phyloP scores from a whole-genome alignment of 2,797 vertebrate genomes.

The Arremon brunneinucha region DNA sequence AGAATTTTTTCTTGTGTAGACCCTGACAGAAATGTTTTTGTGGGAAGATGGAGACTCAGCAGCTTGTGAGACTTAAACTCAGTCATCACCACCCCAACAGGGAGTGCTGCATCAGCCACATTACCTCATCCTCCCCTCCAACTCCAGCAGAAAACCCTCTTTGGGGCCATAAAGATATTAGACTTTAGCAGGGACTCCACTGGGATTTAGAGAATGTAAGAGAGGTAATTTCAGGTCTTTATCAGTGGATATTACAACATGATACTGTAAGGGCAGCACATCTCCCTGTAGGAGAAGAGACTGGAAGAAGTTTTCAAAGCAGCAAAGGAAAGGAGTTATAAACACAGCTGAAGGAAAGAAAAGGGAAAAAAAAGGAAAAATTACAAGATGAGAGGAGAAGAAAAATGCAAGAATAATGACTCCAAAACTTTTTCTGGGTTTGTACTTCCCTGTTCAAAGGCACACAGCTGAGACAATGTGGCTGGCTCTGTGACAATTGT shows the following conservation, averaged over 20 bases:
- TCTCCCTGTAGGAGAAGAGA: slow-evolving; percentile 33
- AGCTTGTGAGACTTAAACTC: not conserved
- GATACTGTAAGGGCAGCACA: slow-evolving; percentile 41
- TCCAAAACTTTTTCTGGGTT: slow-evolving; percentile 83
- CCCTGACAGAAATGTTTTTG: not conserved
- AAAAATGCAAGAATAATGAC: slow-evolving; percentile 85
- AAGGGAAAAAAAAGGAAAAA: not conserved
- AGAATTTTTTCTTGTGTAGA: not conserved
- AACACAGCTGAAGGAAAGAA: not conserved
- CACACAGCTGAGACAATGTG: slow-evolving; percentile 84
- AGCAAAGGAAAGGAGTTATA: slow-evolving; percentile 57
- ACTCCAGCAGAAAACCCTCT: not conserved
- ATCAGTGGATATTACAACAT: slow-evolving; percentile 20
- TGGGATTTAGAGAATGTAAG: not conserved
- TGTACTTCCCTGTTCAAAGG: slow-evolving; percentile 79
- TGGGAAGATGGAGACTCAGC: not conserved
- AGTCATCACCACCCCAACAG: not conserved
- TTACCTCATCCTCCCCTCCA: not conserved
- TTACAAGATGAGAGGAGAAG: not conserved
- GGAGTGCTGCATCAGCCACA: not conserved
- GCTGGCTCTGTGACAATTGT: slow-evolving; percentile 91
- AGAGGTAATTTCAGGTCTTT: slow-evolving; percentile 14
- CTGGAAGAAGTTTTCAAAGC: slow-evolving; percentile 11
- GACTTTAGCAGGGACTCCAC: slow-evolving; percentile 1
- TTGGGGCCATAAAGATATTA: not conserved